phyloP scores from a whole-genome alignment of 2,888 invertebrate species.

The Eupithecia insigniata region DNA sequence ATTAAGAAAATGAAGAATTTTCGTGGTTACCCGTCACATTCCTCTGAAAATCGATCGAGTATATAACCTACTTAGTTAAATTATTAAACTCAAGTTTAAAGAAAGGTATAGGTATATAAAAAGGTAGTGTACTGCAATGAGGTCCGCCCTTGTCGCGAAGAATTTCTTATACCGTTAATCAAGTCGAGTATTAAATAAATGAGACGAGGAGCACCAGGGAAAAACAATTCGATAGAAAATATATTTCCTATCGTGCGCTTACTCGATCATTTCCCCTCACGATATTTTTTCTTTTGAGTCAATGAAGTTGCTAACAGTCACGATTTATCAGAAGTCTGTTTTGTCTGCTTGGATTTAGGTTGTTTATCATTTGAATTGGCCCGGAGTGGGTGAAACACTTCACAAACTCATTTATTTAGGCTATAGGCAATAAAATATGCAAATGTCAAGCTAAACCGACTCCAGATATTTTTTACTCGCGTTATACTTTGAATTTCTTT shows the following conservation, averaged over 20 bases:
- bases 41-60: not conserved
- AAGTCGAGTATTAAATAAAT: constrained; percentile 76
- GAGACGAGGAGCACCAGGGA: constrained; percentile 58
- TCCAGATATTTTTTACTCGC: constrained; percentile 41
- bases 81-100: not conserved
- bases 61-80: not conserved
- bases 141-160: constrained; percentile 39
- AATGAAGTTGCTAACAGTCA: constrained; percentile 71
- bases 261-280: constrained; percentile 66
- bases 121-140: constrained; percentile 14
- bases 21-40: not conserved
- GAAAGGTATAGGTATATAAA: constrained; percentile 11
- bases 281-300: constrained; percentile 72
- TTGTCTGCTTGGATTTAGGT: constrained; percentile 62
- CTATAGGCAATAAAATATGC: constrained; percentile 47
- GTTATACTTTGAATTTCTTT: constrained; percentile 41
- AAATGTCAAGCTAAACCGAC: constrained; percentile 38
- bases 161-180: constrained; percentile 65
- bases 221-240: constrained; percentile 57
- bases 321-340: constrained; percentile 73
- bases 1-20: not conserved
- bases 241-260: constrained; percentile 60
- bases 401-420: constrained; percentile 47
- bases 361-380: constrained; percentile 59
- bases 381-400: constrained; percentile 45